phyloP scores from a whole-genome alignment of 1,140 invertebrate species.

The Zaprionus taronus region DNA sequence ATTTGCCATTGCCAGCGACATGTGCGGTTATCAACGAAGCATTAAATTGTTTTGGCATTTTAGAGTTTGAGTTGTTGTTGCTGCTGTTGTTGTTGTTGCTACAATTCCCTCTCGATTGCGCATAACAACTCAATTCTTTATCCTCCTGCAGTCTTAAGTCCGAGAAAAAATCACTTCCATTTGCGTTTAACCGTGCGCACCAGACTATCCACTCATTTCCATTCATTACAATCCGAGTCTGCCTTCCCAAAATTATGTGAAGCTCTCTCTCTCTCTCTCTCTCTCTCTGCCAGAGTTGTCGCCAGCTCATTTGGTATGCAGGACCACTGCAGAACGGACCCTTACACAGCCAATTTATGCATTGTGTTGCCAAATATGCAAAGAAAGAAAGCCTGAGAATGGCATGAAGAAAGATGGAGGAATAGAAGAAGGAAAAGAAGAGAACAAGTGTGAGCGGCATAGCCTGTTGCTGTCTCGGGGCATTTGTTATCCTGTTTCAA shows the following conservation, averaged over 20 bases:
- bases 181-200: constrained; percentile 40
- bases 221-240: constrained; percentile 23
- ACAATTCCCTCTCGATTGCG: constrained; percentile 24
- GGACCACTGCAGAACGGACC: constrained; percentile 44
- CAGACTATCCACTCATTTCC: constrained; percentile 40
- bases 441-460: constrained; percentile 36
- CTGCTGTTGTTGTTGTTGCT: constrained; percentile 1
- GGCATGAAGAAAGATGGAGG: not conserved
- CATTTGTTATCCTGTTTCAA: constrained; percentile 23
- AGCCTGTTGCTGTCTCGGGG: constrained; percentile 51
- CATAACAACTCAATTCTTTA: constrained; percentile 1
- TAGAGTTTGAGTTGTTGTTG: constrained; percentile 51
- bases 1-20: constrained; percentile 68
- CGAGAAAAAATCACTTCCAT: constrained; percentile 45
- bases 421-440: not conserved
- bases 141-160: constrained; percentile 5
- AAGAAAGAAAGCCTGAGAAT: constrained; percentile 5
- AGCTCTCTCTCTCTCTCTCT: too few relatives aligned
- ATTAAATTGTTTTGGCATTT: constrained; percentile 80
- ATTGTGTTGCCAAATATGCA: constrained; percentile 55
- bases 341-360: constrained; percentile 65
- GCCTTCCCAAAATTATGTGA: too few relatives aligned
- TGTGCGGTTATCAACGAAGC: constrained; percentile 78
- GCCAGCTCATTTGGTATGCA: constrained; percentile 67
- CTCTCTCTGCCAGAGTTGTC: not conserved